Conservation (phyloP, 2,888 invertebrate species). For the Acleris emargana region DNA sequence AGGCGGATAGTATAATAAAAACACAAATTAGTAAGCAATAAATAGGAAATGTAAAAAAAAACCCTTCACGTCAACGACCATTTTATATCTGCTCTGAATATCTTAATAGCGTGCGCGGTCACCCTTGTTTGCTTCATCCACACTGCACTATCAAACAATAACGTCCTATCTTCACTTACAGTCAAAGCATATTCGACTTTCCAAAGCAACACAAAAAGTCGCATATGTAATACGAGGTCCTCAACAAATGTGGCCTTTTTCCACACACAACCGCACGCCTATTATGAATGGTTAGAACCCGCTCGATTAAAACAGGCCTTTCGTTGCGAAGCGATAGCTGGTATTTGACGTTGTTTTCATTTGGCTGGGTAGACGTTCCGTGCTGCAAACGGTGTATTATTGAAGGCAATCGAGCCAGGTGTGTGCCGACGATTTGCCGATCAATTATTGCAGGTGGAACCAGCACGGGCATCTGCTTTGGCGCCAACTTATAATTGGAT, state of each 20-base stretch:
- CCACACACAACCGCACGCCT: constrained; percentile 49
- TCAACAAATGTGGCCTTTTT: too few relatives aligned
- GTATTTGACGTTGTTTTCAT: constrained; percentile 40
- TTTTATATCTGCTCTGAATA: constrained; percentile 61
- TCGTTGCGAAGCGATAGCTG: constrained; percentile 15
- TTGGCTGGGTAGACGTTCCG: constrained; percentile 58
- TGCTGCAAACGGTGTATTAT: constrained; percentile 71
- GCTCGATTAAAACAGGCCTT: constrained; percentile 45
- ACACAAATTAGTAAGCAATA: constrained; percentile 15
- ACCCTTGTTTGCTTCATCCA: constrained; percentile 65
- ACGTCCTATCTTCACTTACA: too few relatives aligned
- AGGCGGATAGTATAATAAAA: constrained; percentile 15
- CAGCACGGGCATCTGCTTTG: constrained; percentile 44
- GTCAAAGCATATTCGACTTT: too few relatives aligned
- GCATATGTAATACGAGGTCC: too few relatives aligned
- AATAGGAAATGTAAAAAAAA: constrained; percentile 57
- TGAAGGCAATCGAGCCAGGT: constrained; percentile 73
- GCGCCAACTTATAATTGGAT: constrained; percentile 40
- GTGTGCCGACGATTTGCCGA: constrained; percentile 70
- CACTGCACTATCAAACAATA: constrained; percentile 9
- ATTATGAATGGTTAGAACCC: constrained; percentile 55
- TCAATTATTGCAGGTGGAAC: constrained; percentile 66
- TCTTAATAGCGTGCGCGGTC: constrained; percentile 72
- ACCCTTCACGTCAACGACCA: constrained; percentile 52
- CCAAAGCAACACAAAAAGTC: too few relatives aligned